Conservation (phyloP, 2,888 invertebrate genomes). For the Camptogramma bilineatum region DNA sequence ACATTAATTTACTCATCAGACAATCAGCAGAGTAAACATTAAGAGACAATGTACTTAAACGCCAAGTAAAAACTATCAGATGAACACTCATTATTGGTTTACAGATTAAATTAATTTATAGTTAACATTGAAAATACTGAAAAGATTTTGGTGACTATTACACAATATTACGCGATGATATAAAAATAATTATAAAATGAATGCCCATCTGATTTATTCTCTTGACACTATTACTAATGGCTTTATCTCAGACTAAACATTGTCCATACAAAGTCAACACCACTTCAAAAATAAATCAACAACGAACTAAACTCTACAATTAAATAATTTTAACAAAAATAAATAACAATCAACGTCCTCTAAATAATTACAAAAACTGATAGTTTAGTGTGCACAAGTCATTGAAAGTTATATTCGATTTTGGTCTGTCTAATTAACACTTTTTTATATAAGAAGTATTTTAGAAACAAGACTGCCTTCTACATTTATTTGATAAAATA, state of each 20-base stretch:
- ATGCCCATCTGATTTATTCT: neutral
- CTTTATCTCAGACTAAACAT: neutral
- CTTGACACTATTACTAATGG: neutral
- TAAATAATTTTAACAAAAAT: constrained; percentile 19
- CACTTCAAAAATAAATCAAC: constrained; percentile 12
- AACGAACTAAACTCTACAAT: constrained; percentile 5
- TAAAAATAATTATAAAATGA: no score
- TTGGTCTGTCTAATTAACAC: constrained; percentile 12
- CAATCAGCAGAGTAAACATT: neutral
- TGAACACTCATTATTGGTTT: no score
- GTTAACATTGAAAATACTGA: no score
- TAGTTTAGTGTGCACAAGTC: constrained; percentile 16
- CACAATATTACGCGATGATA: no score
- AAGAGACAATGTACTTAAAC: no score
- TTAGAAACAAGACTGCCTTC: constrained; percentile 2
- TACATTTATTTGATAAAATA: neutral
- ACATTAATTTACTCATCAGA: constrained; percentile 2
- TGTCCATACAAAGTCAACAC: constrained; percentile 1
- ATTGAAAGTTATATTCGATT: neutral
- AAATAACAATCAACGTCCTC: constrained; percentile 14
- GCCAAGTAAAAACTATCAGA: no score
- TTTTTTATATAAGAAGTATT: constrained; percentile 27
- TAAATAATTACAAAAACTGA: constrained; percentile 10
- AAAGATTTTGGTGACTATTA: no score
- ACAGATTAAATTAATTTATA: no score